Conservation (phyloP, 2,797 vertebrate species). For the Pseudocheirus occidentalis region DNA sequence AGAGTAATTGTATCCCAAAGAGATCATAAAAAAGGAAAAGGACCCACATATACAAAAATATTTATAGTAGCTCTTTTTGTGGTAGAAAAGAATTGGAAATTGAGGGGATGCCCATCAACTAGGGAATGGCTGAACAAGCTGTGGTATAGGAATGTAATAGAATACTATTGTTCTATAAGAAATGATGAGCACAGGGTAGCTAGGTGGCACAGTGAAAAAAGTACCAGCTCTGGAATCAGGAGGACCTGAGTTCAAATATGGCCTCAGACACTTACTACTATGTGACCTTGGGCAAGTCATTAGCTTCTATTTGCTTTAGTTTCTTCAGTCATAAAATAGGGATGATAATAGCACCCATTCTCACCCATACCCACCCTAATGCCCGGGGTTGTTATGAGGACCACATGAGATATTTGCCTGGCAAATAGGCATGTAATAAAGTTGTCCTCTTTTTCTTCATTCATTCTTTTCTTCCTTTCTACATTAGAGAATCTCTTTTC, state of each 20-base stretch:
- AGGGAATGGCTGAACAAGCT: no score
- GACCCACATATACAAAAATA: no score
- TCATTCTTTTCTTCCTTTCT: neutral
- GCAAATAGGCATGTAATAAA: neutral
- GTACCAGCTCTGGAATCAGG: rapidly evolving
- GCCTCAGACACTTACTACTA: neutral
- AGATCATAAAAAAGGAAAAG: no score
- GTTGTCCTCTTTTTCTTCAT: neutral
- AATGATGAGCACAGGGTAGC: no score
- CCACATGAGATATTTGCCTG: neutral
- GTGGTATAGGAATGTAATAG: no score
- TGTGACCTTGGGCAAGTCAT: neutral
- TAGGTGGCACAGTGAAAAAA: neutral
- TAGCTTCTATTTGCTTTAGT: neutral
- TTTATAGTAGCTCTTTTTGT: no score
- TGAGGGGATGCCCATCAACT: no score
- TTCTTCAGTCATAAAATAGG: neutral
- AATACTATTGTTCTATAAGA: no score
- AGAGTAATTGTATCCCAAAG: no score
- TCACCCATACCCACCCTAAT: no score
- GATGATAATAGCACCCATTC: neutral
- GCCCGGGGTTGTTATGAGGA: neutral
- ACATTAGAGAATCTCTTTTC: neutral
- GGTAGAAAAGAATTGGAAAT: no score
- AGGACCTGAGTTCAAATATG: neutral